A percentile compares a stretch with the other conserved stretches of the same genome.
Conservation (phyloP, 2,888 invertebrate genomes). For the Ectemnius cavifrons region DNA sequence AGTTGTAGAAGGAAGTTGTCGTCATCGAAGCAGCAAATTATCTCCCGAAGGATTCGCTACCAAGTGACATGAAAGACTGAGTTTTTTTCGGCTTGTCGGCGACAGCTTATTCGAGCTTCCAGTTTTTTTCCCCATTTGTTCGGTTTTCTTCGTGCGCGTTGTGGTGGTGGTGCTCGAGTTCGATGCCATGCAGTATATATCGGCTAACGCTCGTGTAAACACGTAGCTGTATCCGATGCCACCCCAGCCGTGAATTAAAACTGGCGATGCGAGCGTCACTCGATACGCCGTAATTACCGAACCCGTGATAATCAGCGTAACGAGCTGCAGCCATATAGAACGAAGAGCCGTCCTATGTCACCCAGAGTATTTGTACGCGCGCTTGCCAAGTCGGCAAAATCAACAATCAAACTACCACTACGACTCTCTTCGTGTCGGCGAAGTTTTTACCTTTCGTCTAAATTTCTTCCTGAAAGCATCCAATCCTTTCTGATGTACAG, state of each 20-base stretch:
- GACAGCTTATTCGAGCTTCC: conserved; percentile 37
- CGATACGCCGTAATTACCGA: conserved; percentile 7
- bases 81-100: conserved; percentile 50
- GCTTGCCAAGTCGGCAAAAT: too few species aligned
- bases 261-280: conserved; percentile 1
- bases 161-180: too few species aligned
- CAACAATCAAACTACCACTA: too few species aligned
- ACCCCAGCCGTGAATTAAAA: background rate
- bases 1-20: conserved; percentile 44
- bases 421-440: conserved; percentile 1
- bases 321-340: conserved; percentile 5
- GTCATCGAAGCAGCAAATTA: conserved; percentile 62
- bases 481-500: too few species aligned
- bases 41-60: conserved; percentile 35
- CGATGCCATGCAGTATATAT: too few species aligned
- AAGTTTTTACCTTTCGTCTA: too few species aligned
- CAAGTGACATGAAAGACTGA: conserved; percentile 37
- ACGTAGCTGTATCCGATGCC: background rate
- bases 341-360: background rate
- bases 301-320: conserved; percentile 7
- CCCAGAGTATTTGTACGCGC: too few species aligned
- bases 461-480: too few species aligned
- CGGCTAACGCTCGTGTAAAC: too few species aligned
- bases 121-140: conserved; percentile 10
- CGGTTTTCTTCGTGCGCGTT: background rate